phyloP scores from a whole-genome alignment of 1,140 invertebrate genomes.

The Pissodes strobi region DNA sequence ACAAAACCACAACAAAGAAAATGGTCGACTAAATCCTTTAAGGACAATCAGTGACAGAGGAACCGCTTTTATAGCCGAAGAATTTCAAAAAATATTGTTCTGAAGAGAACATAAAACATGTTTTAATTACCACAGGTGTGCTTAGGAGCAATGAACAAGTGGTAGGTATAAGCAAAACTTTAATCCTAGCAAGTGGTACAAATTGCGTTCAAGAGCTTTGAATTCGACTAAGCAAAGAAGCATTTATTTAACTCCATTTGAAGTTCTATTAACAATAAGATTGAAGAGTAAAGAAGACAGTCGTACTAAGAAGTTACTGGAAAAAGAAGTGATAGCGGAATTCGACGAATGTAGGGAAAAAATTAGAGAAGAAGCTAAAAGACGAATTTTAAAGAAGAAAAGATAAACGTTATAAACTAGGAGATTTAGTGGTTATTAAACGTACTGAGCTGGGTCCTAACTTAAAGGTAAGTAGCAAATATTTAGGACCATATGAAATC shows the following conservation, averaged over 20 bases:
- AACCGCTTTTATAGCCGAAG: constrained; percentile 52
- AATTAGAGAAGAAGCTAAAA: constrained; percentile 39
- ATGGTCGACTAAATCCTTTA: constrained; percentile 47
- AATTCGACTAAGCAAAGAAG: constrained; percentile 51
- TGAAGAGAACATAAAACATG: constrained; percentile 42
- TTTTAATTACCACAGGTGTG: constrained; percentile 46
- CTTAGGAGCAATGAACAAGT: constrained; percentile 49
- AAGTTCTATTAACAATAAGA: constrained; percentile 47
- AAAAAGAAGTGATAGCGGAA: neutral
- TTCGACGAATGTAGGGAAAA: constrained; percentile 37
- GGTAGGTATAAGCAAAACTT: constrained; percentile 46
- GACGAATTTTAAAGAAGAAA: constrained; percentile 41
- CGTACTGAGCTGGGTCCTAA: constrained; percentile 21
- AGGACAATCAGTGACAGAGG: constrained; percentile 50
- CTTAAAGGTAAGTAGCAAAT: too few relatives aligned
- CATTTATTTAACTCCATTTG: constrained; percentile 49
- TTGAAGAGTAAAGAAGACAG: constrained; percentile 44
- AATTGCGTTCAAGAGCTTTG: constrained; percentile 42
- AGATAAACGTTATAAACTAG: constrained; percentile 10
- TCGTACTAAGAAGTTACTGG: constrained; percentile 23
- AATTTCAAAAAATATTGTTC: constrained; percentile 45
- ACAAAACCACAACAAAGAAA: constrained; percentile 48
- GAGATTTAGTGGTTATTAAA: constrained; percentile 32
- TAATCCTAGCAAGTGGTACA: constrained; percentile 48
- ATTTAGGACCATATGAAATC: too few relatives aligned